A percentile compares a stretch with the other conserved stretches of the same genome.
phyloP scores from a whole-genome alignment of 2,113 vertebrate genomes.

The Labeo rohita region DNA sequence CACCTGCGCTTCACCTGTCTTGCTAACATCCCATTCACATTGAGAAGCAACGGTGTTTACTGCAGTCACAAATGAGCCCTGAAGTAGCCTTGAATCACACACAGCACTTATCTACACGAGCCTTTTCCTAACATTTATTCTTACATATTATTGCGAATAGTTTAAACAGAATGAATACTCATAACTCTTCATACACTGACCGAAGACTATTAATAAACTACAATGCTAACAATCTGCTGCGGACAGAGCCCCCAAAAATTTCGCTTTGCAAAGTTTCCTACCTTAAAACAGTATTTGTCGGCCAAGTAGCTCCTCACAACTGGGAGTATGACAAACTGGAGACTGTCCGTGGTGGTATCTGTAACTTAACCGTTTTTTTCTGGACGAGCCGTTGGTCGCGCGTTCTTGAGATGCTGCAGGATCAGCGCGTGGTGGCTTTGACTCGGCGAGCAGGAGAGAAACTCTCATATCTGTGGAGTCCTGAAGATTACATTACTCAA shows the following conservation, averaged over 20 bases:
- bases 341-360: not conserved
- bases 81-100: not conserved
- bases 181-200: not conserved
- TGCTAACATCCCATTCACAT: not conserved
- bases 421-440: slow-evolving; percentile 15
- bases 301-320: not conserved
- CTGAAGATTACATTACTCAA: slow-evolving; percentile 55
- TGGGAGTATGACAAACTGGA: not conserved
- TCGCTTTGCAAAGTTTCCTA: slow-evolving; percentile 21
- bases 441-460: not conserved
- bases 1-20: slow-evolving; percentile 26
- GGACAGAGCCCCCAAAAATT: not conserved
- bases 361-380: not conserved
- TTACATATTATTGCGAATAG: not conserved
- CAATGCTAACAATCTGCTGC: not conserved
- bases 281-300: slow-evolving; percentile 17
- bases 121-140: not conserved
- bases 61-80: slow-evolving; percentile 5
- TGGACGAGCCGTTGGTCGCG: not conserved
- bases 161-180: not conserved
- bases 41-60: not conserved
- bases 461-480: slow-evolving; percentile 52
- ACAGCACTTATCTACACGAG: not conserved
- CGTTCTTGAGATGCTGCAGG: not conserved
- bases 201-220: not conserved